Conservation (phyloP, 2,888 invertebrate species). For the Acrobasis consociella region DNA sequence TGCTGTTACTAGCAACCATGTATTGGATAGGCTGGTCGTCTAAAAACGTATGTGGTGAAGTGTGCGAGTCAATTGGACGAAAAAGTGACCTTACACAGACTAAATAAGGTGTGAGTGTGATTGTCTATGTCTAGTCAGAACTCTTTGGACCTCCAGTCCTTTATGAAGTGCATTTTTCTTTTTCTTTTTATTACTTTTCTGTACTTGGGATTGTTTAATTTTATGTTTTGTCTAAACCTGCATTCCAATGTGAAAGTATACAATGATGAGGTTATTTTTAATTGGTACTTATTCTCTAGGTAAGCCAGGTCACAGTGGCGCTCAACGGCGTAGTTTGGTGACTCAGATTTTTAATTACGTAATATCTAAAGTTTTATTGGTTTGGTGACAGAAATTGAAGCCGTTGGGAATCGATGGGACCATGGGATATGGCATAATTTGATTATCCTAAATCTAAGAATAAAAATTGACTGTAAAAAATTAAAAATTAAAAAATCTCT, state of each 20-base stretch:
- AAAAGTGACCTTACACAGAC: conserved; percentile 34
- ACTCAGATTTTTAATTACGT: neutral
- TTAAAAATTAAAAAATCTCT: conserved; percentile 1
- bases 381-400: neutral
- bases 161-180: conserved; percentile 53
- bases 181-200: conserved; percentile 25
- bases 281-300: conserved; percentile 33
- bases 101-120: conserved; percentile 55
- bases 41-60: conserved; percentile 17
- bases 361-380: neutral
- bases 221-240: conserved; percentile 27
- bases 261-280: conserved; percentile 28
- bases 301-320: neutral
- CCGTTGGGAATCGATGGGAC: conserved; percentile 3
- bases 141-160: conserved; percentile 40
- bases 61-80: conserved; percentile 14
- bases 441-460: neutral
- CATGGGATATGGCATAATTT: conserved; percentile 1
- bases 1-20: conserved; percentile 18
- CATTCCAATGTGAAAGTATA: conserved; percentile 33
- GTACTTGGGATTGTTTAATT: conserved; percentile 29
- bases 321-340: neutral
- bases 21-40: conserved; percentile 14
- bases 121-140: conserved; percentile 78
- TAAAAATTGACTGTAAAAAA: conserved; percentile 27